Base-by-base conservation (phyloP, 1,140 invertebrate genomes). In the Delia radicum region DNA sequence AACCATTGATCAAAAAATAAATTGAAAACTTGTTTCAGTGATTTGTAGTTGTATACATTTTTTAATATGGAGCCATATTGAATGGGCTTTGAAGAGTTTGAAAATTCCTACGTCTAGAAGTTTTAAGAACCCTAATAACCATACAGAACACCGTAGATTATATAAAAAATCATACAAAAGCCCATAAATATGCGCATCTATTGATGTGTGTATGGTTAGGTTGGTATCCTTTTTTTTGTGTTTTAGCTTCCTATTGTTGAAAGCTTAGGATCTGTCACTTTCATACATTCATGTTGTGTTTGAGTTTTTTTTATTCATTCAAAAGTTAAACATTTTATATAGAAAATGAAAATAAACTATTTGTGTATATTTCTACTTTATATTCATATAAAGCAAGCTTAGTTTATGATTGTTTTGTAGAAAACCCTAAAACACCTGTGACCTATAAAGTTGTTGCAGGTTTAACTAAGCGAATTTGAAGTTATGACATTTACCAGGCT, bases 191-290 rank as follows among this genome's bases (percentile, higher is more conserved):
- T 55, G 46, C 18, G 46, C 46, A n/a, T 55, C 48, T 55, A 55
- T 55, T 55, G 48, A 55, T 55, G 29, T 7, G 29, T 37, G 29
- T 10, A 15, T 33, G 24, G 26, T 69, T 33, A 33, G 65, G 21
- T 69, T 69, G 29, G n/a, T n/a, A n/a, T 69, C 65, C 65, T 69
- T 69, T 69, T 69, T 33, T 31, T 69, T 21, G 65, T 21, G n/a
- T 55, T n/a, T 13, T 42, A 15, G n/a, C n/a, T 33, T 69, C 24
- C 29, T 33, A 69, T 69, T 69, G 65, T 69, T 69, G 33, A 31
- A 33, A 37, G 65, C 65, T 69, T 69, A 69, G 65, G 29, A 33
- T 69, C 65, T 69, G 65, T 69, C 65, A 69, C 29, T 33, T 24
- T 3, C 65, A 69, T 18, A 33, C 31, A 33, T 18, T 33, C 65